These are phyloP conservation scores for Drosophila repletoides DNA, from an alignment of 1,140 invertebrate species.

Conservation along the genomic window DNA sequence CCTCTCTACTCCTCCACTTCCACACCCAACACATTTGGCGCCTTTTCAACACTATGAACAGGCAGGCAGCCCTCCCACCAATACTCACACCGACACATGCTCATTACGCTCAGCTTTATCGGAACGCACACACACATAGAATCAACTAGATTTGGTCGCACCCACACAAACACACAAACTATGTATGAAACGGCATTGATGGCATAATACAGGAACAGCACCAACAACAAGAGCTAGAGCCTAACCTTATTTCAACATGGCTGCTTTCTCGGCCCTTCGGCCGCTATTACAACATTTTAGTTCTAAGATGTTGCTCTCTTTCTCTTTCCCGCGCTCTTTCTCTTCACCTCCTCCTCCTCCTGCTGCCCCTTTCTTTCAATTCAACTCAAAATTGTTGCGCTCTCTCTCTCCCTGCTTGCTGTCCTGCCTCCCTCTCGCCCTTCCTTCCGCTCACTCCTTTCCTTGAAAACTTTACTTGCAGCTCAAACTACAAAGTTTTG, in stretches of 20 bases:
- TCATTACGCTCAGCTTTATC: constrained; percentile 78
- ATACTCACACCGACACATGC: constrained; percentile 60
- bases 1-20: too few species aligned
- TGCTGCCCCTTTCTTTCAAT: constrained; percentile 11
- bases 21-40: constrained; percentile 57
- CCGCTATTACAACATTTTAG: constrained; percentile 76
- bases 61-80: constrained; percentile 51
- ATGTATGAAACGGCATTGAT: constrained; percentile 78
- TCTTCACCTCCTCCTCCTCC: too few species aligned
- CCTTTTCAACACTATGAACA: constrained; percentile 76
- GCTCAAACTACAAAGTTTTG: constrained; percentile 59
- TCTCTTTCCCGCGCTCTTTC: constrained; percentile 27
- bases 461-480: constrained; percentile 53
- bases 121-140: constrained; percentile 47
- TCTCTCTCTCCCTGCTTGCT: constrained; percentile 41
- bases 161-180: constrained; percentile 46
- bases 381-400: constrained; percentile 58
- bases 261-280: constrained; percentile 41
- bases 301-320: constrained; percentile 54
- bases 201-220: constrained; percentile 71
- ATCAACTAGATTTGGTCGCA: constrained; percentile 63
- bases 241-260: constrained; percentile 63
- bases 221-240: constrained; percentile 32
- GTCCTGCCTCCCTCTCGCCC: constrained; percentile 1
- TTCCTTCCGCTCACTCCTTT: constrained; percentile 28